Percentiles rank a stretch among this genome's conserved stretches.
phyloP scores from a whole-genome alignment of 2,113 vertebrate species.

The Myotis brandtii region DNA sequence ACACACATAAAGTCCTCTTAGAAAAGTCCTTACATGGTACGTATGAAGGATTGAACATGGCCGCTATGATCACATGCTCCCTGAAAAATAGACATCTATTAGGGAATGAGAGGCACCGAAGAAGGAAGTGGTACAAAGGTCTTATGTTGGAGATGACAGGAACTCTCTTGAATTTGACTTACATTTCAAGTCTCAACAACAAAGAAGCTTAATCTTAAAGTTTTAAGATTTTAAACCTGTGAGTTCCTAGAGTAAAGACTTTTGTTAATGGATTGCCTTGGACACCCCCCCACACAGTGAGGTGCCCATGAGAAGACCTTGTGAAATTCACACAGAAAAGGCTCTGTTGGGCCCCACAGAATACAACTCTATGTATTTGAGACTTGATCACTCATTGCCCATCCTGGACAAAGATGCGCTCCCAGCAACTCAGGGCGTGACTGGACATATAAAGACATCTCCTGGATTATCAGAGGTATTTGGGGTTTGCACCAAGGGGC shows the following conservation, averaged over 20 bases:
- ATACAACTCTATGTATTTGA: neutral
- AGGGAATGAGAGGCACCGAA: neutral
- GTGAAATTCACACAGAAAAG: neutral
- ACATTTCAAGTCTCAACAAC: neutral
- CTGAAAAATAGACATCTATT: neutral
- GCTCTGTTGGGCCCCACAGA: neutral
- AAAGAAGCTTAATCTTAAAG: neutral
- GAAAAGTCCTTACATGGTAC: neutral
- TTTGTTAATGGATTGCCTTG: neutral
- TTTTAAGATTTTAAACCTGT: neutral
- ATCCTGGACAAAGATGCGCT: neutral
- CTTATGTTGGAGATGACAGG: rapidly evolving
- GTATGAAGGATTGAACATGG: neutral
- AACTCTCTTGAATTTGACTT: neutral
- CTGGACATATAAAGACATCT: neutral
- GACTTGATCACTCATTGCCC: neutral
- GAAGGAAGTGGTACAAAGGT: neutral
- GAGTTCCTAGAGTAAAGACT: neutral
- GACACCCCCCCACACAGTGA: neutral
- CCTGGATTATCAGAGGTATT: neutral
- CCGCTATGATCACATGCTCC: neutral
- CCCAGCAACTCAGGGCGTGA: neutral
- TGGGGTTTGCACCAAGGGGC: neutral
- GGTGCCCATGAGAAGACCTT: neutral
- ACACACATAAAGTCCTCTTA: neutral